Base-by-base conservation (phyloP, 2,797 vertebrate species). In the Sparus aurata region DNA sequence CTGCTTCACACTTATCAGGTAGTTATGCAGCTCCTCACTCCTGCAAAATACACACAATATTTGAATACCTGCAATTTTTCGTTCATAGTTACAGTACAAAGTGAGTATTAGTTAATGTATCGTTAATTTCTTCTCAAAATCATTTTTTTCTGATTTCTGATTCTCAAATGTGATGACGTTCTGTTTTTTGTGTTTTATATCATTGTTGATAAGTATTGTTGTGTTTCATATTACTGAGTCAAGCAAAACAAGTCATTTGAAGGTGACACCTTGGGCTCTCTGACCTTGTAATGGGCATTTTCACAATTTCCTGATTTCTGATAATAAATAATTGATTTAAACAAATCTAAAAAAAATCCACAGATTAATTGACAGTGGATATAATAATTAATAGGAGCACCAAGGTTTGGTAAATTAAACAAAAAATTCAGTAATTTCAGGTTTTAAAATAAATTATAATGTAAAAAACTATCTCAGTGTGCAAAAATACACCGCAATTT, bases 11-110 rank as follows among this genome's bases (percentile, higher is more conserved):
- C 96, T 96, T 71, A 97, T 89, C 85, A 99, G 95, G 89, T 97
- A 97, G 79, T 85, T 95, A 38, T 95, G 93, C 66, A 98, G 93
- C 61, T 98, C 97, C 82, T 98, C 97, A 83, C 89, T 95, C 85
- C 97, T 98, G 90, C 43, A 74, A 77, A 53, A 54, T 23, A 83
- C 0, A 1, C 61, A 52, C 2, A 60, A 61, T 11, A 54, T 34
- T 54, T 45, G 1, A 17, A 68, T 22, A 52, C 7, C 11, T 30
- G 30, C 16, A 47, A 22, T 62, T 18, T 18, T 53, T 11, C 0
- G 9, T 45, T 1, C 5, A 23, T 23, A 6, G 2, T 52, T 12
- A 30, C 46, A 53, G 10, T 38, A 8, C 34, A 8, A 38, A 38
- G 34, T 38, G 9, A 38, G 38, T 38, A 11, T 38, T 10, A 38